Evolutionary conservation across 2,113 vertebrate species (phyloP), one percentile per base, ranked within the genome.

Genomic region (Takifugu bimaculatus): DNA sequence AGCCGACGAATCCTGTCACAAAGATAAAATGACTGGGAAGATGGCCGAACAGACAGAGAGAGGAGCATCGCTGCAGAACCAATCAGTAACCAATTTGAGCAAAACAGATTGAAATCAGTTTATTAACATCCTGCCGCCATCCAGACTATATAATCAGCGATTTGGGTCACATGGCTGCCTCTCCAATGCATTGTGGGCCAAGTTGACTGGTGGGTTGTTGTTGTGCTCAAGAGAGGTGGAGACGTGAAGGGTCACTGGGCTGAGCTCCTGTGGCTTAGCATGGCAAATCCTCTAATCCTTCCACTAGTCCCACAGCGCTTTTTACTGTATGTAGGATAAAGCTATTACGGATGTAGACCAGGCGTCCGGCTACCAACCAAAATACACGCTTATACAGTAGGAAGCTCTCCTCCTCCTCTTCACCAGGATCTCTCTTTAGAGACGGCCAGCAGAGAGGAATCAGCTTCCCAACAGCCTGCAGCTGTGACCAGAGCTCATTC

Each of bases 221-320:
- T 26, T 56, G 20, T 52, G 51, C 50, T 70, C 32, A 45, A 62
- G 55, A 57, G 72, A 73, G 73, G 57, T 70, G 60, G 61, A 74
- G 67, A 66, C 71, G 68, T n/a, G 56, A 32, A 39, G 72, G 84
- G 85, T 87, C 77, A 87, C 39, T 76, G 60, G 81, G 80, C 61
- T 74, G 71, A 67, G 85, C 84, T 85, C 61, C 74, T 72, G 52
- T 70, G 72, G 87, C 78, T 92, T 90, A 89, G 77, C 61, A 56
- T 39, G 27, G 77, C 60, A 89, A 92, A 90, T 90, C 89, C 87
- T 83, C 70, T 60, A 90, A 92, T 90, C 89, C 85, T 75, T 47
- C 54, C 80, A 47, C 58, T 45, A 72, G 65, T 57, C 65, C 75
- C 75, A 81, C 61, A 57, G 61, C 27, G 50, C 67, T 48, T 77